phyloP scores from a whole-genome alignment of 2,797 vertebrate species.

The Pygocentrus nattereri region DNA sequence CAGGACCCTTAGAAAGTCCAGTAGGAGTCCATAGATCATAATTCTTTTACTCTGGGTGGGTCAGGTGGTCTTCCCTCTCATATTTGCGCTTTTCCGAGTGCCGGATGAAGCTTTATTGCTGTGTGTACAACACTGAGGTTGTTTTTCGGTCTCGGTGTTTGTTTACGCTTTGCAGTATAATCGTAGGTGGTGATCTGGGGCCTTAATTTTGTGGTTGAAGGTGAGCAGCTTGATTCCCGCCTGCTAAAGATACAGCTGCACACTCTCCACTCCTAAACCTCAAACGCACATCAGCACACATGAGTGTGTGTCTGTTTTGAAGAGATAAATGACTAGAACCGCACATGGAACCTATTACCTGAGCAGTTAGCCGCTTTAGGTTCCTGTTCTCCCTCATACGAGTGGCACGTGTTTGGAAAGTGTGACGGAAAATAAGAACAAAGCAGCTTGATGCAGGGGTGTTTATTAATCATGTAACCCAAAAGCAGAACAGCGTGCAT shows the following conservation, averaged over 20 bases:
- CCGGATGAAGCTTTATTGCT: neutral
- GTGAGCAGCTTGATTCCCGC: constrained; percentile 17
- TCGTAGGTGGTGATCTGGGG: constrained; percentile 19
- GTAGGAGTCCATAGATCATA: no score
- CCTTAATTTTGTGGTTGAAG: constrained; percentile 17
- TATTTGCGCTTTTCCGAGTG: no score
- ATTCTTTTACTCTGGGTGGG: no score
- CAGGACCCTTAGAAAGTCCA: no score
- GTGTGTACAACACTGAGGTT: neutral
- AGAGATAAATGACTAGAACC: constrained; percentile 29
- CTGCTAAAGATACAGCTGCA: constrained; percentile 20
- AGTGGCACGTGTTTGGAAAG: constrained; percentile 11
- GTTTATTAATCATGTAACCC: constrained; percentile 7
- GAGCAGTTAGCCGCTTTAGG: constrained; percentile 28
- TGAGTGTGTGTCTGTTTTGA: constrained; percentile 30
- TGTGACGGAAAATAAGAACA: constrained; percentile 29
- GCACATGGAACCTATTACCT: constrained; percentile 58
- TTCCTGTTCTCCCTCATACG: neutral
- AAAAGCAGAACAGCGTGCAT: neutral
- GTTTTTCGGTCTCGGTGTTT: constrained; percentile 28
- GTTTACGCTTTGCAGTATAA: constrained; percentile 7
- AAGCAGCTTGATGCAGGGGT: neutral
- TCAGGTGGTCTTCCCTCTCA: no score
- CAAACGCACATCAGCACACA: constrained; percentile 32
- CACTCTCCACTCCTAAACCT: constrained; percentile 34